Base-by-base conservation (phyloP, 2,888 invertebrate species). In the Dorcus parallelipipedus region DNA sequence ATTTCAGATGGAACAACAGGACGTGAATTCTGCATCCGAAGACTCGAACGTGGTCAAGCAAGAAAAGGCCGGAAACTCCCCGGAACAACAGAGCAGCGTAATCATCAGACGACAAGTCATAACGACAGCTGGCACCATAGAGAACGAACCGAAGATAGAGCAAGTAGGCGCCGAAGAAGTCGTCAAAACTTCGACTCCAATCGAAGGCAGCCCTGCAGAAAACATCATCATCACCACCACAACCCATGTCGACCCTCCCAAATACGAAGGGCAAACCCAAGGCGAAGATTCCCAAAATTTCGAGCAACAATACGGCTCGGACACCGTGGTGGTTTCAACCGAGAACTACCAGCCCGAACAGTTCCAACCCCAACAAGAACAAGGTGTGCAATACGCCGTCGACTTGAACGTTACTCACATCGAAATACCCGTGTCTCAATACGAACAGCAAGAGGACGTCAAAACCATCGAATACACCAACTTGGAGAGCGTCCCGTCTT, bases 401-500 rank as follows among this genome's bases (percentile, higher is more conserved):
- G 59, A 53, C 5, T 59, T 59, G 45, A 45, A 62, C 3, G 63
- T 58, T 14, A 52, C 45, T n/a, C 49, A 66, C 14, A 61, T 64
- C 2, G 56, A 56, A 10, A 62, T 64, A n/a, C 49, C 59, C 2
- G 54, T 61, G 8, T 54, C 64, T 4, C 62, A 67, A 10, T 58
- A 64, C 9, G 66, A 64, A 39, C 60, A 57, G 5, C 64, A 61
- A 14, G 63, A 67, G 23, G 66, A 64, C 52, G 57, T 62, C 0
- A 61, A 61, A 20, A 20, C 59, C 23, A 26, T 59, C 56, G 64
- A 87, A 82, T 87, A 86, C 67, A 85, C 86, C 0, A 85, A 85
- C 64, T 74, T 88, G 61, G 86, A 87, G 71, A 85, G 86, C 1
- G 87, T 87, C 2, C 81, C 84, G 3, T 80, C 84, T 7, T 77